Conservation (phyloP, 2,797 vertebrate species). For the Luscinia megarhynchos region DNA sequence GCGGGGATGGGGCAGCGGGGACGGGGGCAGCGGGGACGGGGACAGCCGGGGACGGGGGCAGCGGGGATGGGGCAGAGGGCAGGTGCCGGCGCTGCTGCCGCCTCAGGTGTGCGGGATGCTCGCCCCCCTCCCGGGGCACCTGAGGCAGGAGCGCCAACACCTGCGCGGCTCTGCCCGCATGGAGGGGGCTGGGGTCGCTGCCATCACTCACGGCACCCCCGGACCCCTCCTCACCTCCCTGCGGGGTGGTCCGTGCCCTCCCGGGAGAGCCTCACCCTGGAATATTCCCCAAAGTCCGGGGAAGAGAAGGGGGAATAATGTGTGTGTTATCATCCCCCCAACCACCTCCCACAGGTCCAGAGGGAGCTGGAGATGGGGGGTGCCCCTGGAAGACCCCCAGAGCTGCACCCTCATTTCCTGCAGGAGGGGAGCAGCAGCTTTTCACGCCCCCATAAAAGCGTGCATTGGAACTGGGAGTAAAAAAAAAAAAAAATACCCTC, state of each 20-base stretch:
- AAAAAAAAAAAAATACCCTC: not conserved
- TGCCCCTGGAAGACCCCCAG: not conserved
- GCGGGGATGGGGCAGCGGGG: no score
- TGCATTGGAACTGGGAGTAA: not conserved
- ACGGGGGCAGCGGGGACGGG: no score
- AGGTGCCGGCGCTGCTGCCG: not conserved
- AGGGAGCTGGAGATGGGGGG: not conserved
- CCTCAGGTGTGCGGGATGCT: not conserved
- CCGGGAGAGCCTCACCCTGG: not conserved
- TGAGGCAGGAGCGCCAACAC: accelerated
- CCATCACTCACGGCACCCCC: accelerated
- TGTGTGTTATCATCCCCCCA: accelerated
- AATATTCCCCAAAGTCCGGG: not conserved
- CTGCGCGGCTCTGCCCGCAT: not conserved
- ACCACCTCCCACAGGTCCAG: no score
- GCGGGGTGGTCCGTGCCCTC: not conserved
- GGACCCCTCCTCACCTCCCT: not conserved
- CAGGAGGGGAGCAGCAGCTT: not conserved
- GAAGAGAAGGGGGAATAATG: not conserved
- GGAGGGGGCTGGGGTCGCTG: not conserved
- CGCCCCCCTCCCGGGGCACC: not conserved
- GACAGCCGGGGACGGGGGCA: no score
- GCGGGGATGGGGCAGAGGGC: no score
- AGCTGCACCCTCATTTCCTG: not conserved
- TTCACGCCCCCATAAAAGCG: not conserved